These are phyloP conservation scores for Spodoptera littoralis DNA, from an alignment of 2,888 invertebrate genomes.

Conservation along the genomic window DNA sequence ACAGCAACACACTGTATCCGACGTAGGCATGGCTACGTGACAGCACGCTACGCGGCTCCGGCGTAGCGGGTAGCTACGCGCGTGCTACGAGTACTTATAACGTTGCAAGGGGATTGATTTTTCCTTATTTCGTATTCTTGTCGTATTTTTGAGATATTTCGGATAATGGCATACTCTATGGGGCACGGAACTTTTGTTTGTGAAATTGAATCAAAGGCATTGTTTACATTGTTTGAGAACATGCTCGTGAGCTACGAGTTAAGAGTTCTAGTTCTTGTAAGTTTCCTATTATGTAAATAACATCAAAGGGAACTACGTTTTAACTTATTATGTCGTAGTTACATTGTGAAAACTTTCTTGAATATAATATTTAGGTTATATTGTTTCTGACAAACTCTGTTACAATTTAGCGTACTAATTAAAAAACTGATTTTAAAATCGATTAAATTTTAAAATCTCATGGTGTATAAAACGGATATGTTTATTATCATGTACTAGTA, in stretches of 20 bases:
- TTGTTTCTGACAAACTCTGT: conserved; percentile 15
- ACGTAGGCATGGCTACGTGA: conserved; percentile 73
- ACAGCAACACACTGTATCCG: conserved; percentile 49
- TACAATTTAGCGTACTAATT: conserved; percentile 16
- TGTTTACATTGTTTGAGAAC: conserved; percentile 45
- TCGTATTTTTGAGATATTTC: conserved; percentile 62
- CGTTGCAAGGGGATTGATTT: conserved; percentile 68
- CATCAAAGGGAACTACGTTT: too few relatives aligned
- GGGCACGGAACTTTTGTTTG: conserved; percentile 49
- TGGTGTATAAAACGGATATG: background rate
- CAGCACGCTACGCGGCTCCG: conserved; percentile 67
- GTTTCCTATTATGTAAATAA: too few relatives aligned
- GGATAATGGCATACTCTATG: conserved; percentile 60
- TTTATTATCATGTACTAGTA: background rate
- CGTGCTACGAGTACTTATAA: conserved; percentile 61
- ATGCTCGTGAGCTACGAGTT: too few relatives aligned
- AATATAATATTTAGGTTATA: too few relatives aligned
- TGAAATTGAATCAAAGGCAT: conserved; percentile 55
- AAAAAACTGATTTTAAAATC: background rate
- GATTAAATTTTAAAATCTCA: too few relatives aligned
- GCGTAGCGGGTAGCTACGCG: conserved; percentile 60
- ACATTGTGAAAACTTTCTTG: too few relatives aligned
- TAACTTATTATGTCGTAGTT: too few relatives aligned
- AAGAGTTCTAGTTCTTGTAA: too few relatives aligned
- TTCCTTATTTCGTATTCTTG: conserved; percentile 65